Evolutionary conservation across 2,113 vertebrate species (phyloP), one percentile per base, ranked within the genome.

Genomic region (Ailurus styani): DNA sequence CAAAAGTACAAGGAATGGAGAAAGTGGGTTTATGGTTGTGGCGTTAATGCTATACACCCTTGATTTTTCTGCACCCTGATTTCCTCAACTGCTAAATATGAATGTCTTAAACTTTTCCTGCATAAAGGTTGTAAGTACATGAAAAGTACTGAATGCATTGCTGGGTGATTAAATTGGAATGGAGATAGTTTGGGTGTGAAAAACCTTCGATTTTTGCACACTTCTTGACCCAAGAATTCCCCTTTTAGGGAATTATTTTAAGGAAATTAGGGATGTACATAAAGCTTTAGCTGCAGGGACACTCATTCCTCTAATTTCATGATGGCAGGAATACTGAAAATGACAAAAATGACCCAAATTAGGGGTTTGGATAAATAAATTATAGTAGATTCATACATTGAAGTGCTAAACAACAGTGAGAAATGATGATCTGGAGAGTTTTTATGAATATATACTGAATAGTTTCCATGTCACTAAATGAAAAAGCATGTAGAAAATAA

Each of bases 371-470:
- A 50, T 96, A 89, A 90, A 55, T 93, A 96, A 96, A 95, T 92
- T 95, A 83, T 18, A 87, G 73, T 87, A 92, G 73, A 83, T 42
- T 18, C 57, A 47, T 83, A 29, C 15, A 94, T 29, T 90, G n/a
- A 93, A 97, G 93, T 89, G 57, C 57, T 75, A 93, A 64, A 25
- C 13, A 95, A 14, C 73, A 84, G 40, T 84, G 86, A 87, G 47
- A 96, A 93, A 93, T 87, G 40, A 91, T 86, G 40, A 96, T 91
- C 40, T 79, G 40, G 37, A 62, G 31, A 97, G 89, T 78, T 91
- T 97, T 95, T 93, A 91, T 87, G 68, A 93, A 86, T 93, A 52
- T 89, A 86, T 87, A 21, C 31, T 96, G 42, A 96, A 96, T 68
- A 84, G 66, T 92, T 87, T 95, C n/a, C 25, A 93, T 87, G 17